Percentiles rank a stretch among this genome's conserved stretches.
phyloP scores from a whole-genome alignment of 1,140 invertebrate species.

The Zaprionus camerounensis region DNA sequence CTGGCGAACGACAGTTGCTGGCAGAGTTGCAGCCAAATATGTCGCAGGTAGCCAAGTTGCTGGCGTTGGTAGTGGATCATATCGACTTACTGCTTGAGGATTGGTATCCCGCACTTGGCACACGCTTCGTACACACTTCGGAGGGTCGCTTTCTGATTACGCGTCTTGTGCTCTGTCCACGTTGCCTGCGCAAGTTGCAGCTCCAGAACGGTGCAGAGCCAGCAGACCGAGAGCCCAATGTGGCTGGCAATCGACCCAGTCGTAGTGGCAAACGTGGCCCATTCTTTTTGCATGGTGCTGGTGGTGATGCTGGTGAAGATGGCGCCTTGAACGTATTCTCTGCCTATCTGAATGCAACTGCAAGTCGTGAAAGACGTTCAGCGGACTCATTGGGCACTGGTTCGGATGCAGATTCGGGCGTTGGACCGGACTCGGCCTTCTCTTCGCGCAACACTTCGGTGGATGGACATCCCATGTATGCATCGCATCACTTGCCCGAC shows the following conservation, averaged over 20 bases:
- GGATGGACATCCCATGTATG: conserved; percentile 89
- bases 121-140: conserved; percentile 98
- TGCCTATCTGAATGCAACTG: conserved; percentile 77
- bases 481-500: conserved; percentile 62
- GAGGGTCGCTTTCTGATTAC: conserved; percentile 98
- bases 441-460: conserved; percentile 92
- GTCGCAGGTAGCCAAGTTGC: conserved; percentile 92
- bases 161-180: conserved; percentile 95
- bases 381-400: conserved; percentile 80
- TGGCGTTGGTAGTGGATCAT: conserved; percentile 97
- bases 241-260: conserved; percentile 54
- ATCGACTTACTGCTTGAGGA: conserved; percentile 98
- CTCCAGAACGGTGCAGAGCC: conserved; percentile 60
- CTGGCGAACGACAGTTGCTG: conserved; percentile 57
- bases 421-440: conserved; percentile 86
- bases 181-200: conserved; percentile 87
- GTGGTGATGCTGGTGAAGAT: conserved; percentile 67
- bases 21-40: conserved; percentile 87
- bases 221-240: conserved; percentile 69
- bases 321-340: conserved; percentile 75
- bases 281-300: conserved; percentile 62
- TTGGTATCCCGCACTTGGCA: conserved; percentile 98
- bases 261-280: conserved; percentile 56
- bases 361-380: conserved; percentile 67
- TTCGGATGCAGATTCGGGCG: conserved; percentile 87